phyloP scores from a whole-genome alignment of 2,888 invertebrate species.

The Oscheius myriophilus region DNA sequence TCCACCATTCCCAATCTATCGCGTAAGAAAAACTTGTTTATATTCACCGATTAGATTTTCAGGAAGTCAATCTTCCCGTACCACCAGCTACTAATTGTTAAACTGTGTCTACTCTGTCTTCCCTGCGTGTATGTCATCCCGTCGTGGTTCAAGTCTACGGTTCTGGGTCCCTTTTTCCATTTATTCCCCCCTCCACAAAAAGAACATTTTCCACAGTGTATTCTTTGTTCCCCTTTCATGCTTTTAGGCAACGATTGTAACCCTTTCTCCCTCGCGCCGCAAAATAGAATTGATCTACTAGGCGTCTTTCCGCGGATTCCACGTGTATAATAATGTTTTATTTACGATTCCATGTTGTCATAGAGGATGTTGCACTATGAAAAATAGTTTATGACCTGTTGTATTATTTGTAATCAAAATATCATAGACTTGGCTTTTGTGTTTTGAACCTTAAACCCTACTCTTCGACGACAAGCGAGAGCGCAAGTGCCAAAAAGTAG shows the following conservation, averaged over 20 bases:
- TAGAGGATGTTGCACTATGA: too few relatives aligned
- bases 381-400: too few relatives aligned
- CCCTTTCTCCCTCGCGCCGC: conserved; percentile 1
- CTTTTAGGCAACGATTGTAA: too few relatives aligned
- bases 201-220: too few relatives aligned
- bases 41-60: background rate
- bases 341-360: too few relatives aligned
- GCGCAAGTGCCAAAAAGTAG: too few relatives aligned
- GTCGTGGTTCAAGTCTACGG: conserved; percentile 10
- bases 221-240: background rate
- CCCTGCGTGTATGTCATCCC: conserved; percentile 2
- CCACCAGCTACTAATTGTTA: background rate
- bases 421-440: too few relatives aligned
- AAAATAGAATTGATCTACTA: conserved; percentile 21
- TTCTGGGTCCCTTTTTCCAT: background rate
- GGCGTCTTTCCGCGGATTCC: conserved; percentile 9
- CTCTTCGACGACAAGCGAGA: too few relatives aligned
- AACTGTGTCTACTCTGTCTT: background rate
- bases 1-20: background rate
- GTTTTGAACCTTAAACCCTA: too few relatives aligned
- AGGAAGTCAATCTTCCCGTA: background rate
- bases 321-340: conserved; percentile 16
- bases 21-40: background rate
- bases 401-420: too few relatives aligned
- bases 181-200: background rate